Evolutionary conservation across 2,797 vertebrate species (phyloP).

Genomic region (Echiichthys vipera): DNA sequence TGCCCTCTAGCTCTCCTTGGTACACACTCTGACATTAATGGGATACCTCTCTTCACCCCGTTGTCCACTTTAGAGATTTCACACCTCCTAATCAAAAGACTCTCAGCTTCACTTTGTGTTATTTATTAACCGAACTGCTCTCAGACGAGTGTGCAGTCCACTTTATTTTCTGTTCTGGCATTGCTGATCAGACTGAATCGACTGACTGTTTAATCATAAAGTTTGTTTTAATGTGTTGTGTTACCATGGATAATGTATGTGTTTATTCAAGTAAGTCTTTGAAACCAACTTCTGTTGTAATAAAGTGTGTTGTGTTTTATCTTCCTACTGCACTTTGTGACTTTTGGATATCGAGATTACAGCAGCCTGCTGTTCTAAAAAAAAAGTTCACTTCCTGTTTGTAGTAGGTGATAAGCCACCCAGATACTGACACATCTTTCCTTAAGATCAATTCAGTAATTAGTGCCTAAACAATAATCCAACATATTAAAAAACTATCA

Average conservation of each 20-base stretch:
- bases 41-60: slow-evolving; percentile 54
- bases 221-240: slow-evolving; percentile 27
- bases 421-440: not conserved
- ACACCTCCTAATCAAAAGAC: slow-evolving; percentile 53
- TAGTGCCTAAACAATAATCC: not conserved
- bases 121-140: slow-evolving; percentile 48
- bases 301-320: not conserved
- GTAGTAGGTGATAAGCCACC: not conserved
- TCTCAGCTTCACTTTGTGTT: slow-evolving; percentile 27
- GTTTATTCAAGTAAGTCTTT: slow-evolving; percentile 16
- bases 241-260: slow-evolving; percentile 4
- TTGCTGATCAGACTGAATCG: slow-evolving; percentile 47
- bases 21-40: slow-evolving; percentile 59
- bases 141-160: slow-evolving; percentile 34
- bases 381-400: no score
- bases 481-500: not conserved
- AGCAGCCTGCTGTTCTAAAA: not conserved
- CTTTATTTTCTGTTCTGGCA: slow-evolving; percentile 40
- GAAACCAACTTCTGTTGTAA: slow-evolving; percentile 12
- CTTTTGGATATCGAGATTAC: not conserved
- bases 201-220: slow-evolving; percentile 43
- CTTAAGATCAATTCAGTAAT: not conserved
- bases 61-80: slow-evolving; percentile 61
- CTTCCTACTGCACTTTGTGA: not conserved
- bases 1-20: slow-evolving; percentile 69